Evolutionary conservation across 2,113 vertebrate genomes (phyloP).

Genomic region (Solea senegalensis): DNA sequence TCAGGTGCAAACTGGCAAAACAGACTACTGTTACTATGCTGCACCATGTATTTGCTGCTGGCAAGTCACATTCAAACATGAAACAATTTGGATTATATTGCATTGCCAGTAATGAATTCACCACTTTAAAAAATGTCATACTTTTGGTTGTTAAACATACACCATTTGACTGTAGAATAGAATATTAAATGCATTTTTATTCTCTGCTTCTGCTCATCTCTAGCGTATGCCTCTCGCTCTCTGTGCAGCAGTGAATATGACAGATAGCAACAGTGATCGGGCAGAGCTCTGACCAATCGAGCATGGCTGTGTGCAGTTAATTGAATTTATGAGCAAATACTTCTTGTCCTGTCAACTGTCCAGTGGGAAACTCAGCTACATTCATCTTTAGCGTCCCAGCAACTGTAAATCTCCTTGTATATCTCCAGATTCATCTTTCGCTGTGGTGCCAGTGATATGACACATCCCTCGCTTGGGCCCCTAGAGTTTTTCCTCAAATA

Average conservation of each 20-base stretch:
- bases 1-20: no score
- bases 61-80: neutral
- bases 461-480: neutral
- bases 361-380: constrained; percentile 50
- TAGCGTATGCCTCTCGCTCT: constrained; percentile 26
- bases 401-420: constrained; percentile 63
- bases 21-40: neutral
- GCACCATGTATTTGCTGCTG: neutral
- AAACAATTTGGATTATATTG: no score
- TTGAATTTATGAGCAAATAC: constrained; percentile 80
- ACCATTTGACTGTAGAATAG: constrained; percentile 3
- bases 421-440: constrained; percentile 35
- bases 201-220: constrained; percentile 5
- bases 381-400: constrained; percentile 58
- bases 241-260: constrained; percentile 54
- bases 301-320: constrained; percentile 73
- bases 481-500: constrained; percentile 16
- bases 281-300: constrained; percentile 73
- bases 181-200: constrained; percentile 21
- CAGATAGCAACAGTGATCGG: constrained; percentile 73
- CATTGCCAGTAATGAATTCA: neutral
- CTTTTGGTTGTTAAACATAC: neutral
- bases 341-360: constrained; percentile 70
- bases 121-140: neutral
- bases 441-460: constrained; percentile 12